Base-by-base conservation (phyloP, 2,888 invertebrate genomes). In the Elegia similella region DNA sequence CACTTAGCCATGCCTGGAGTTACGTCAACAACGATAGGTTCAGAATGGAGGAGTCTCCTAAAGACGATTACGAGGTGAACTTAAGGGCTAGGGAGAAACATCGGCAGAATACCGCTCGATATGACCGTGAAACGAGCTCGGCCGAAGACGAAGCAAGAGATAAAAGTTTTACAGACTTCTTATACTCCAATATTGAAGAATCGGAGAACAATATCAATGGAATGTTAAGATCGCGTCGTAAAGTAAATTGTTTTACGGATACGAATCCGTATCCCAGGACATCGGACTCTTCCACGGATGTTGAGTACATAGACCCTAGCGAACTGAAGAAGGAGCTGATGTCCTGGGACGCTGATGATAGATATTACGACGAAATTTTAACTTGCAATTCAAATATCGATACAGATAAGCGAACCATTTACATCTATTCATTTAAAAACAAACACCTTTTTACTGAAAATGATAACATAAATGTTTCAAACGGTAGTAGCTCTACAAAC, bases 361-460 rank as follows among this genome's bases (percentile, higher is more conserved):
- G 64, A 10, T 68, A 67, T 46, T 66, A 75, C 2, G 66, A 72
- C 29, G 68, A 79, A 60, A 64, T 70, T 12, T 59, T 73, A 17
- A 68, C 65, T 0, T 76, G 70, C 59, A 72, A 78, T 16, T 52
- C 70, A 8, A 70, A 73, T 46, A 42, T 61, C 13, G 70, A 76
- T 7, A 52, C 62, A 7, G 77, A 80, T 48, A 78, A 82, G 59
- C 77, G 72, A 7, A 85, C 81, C 2, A 72, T 87, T 59, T 85
- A 82, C 78, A 86, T 88, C 48, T 88, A 88, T 67, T 88, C 88
- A 1, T 84, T 77, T 58, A 82, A 83, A 72, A 88, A 88, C 61
- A 78, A 75, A 56, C 75, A 68, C n/a, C 62, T 73, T 5, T 59
- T 84, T 17, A 59, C 72, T n/a, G 80, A 84, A 46, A 68, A 79